phyloP scores from a whole-genome alignment of 2,797 vertebrate species.

The Scyliorhinus canicula region DNA sequence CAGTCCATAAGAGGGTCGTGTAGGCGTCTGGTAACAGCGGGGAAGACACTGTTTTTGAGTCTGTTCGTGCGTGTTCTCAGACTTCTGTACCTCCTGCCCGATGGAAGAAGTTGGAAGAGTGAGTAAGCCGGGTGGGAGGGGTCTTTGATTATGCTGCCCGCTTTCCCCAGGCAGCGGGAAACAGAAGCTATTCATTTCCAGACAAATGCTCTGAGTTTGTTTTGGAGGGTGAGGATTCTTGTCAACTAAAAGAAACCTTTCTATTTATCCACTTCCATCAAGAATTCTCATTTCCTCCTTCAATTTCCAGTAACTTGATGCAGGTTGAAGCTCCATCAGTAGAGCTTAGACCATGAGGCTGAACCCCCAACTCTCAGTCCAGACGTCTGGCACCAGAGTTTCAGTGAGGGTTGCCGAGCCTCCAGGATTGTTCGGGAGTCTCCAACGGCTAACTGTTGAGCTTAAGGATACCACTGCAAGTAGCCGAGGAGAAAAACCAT shows the following conservation, averaged over 20 bases:
- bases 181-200: background rate
- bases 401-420: background rate
- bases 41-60: too few relatives aligned
- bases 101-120: too few relatives aligned
- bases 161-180: too few relatives aligned
- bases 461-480: background rate
- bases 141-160: too few relatives aligned
- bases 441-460: background rate
- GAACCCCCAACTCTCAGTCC: too few relatives aligned
- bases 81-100: too few relatives aligned
- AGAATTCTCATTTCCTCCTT: background rate
- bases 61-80: too few relatives aligned
- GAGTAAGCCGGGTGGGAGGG: too few relatives aligned
- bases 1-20: too few relatives aligned
- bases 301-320: background rate
- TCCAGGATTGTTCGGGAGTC: background rate
- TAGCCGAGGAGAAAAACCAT: background rate
- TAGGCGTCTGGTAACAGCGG: too few relatives aligned
- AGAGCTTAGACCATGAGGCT: background rate
- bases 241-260: background rate
- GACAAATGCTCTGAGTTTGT: conserved; percentile 9
- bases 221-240: background rate
- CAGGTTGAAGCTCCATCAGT: background rate
- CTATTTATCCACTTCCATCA: background rate
- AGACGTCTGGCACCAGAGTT: background rate